Base-by-base conservation (phyloP, 2,888 invertebrate species). In the Nebria brevicollis region DNA sequence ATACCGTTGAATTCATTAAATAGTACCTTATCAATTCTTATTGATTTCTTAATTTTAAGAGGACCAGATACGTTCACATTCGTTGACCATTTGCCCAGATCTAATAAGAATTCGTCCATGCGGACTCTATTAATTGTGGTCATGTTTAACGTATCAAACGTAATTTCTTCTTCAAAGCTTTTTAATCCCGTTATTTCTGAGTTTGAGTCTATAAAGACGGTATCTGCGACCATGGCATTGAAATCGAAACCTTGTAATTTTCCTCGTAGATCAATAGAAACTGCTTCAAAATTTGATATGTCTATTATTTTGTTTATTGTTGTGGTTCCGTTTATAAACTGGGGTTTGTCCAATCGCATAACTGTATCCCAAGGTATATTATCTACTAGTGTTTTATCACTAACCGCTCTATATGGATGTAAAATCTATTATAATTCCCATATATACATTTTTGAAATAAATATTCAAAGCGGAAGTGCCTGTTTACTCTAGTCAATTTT, bases 1-100 rank as follows among this genome's bases (percentile, higher is more conserved):
- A 91, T 87, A 20, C 88, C 89, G 84, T 91, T 91, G 4, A 91
- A 85, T 20, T 85, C 86, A 13, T 85, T 84, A 84, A 91, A 90
- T 77, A 86, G 86, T 3, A 92, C 85, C 15, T 88, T 88, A 66
- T 88, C 86, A 4, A 90, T 85, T 66, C 85, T 85, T 34, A 90
- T 85, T 54, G 84, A 74, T 66, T 84, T 77, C 26, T 80, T 74
- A 41, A 86, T 77, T 74, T 83, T 77, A 5, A 86, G 20, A 43
- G 84, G 81, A 26, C 83, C 83, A 5, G 82, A 74, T n/a, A 86
- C 70, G 68, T 72, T 78, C 2, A 85, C 68, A 42, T 85, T 77
- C 64, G 83, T 75, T 34, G 82, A 82, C 82, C 82, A 83, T 74
- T 77, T 64, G 20, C 82, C 72, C 25, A 77, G 72, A 42, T 82